Evolutionary conservation across 2,797 vertebrate genomes (phyloP).

Genomic region (Vireo griseus): DNA sequence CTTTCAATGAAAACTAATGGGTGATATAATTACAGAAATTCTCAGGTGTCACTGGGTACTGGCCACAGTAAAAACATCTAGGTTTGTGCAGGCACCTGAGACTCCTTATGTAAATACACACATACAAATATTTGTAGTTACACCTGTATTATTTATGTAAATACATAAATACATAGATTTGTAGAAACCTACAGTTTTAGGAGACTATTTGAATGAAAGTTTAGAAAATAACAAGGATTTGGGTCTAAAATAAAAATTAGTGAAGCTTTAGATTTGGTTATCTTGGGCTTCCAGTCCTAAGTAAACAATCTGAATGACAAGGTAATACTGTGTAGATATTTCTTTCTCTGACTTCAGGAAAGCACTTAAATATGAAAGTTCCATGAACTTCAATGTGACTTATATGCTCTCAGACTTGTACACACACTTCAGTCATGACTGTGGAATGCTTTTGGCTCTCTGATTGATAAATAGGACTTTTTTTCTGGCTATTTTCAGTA

Average conservation of each 20-base stretch:
- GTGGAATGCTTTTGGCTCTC: not conserved
- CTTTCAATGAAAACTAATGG: not conserved
- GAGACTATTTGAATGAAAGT: not conserved
- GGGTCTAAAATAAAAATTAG: not conserved
- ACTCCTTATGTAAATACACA: not conserved
- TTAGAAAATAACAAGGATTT: not conserved
- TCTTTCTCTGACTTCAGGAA: not conserved
- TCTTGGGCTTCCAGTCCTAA: not conserved
- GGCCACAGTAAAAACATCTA: not conserved
- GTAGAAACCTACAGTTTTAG: not conserved
- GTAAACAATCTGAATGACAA: not conserved
- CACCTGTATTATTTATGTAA: not conserved
- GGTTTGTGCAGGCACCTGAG: not conserved
- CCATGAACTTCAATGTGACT: not conserved
- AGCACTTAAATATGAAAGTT: not conserved
- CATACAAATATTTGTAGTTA: not conserved
- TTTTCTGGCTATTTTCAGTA: not conserved
- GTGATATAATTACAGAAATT: not conserved
- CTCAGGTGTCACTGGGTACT: not conserved
- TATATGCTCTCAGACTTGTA: not conserved
- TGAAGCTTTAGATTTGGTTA: not conserved
- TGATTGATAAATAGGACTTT: not conserved
- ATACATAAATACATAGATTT: not conserved
- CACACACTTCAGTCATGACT: not conserved
- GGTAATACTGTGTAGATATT: not conserved